Percentiles rank a stretch among this genome's conserved stretches.
Evolutionary conservation across 2,888 invertebrate genomes (phyloP).

Genomic region (Pseudanteris insignis): DNA sequence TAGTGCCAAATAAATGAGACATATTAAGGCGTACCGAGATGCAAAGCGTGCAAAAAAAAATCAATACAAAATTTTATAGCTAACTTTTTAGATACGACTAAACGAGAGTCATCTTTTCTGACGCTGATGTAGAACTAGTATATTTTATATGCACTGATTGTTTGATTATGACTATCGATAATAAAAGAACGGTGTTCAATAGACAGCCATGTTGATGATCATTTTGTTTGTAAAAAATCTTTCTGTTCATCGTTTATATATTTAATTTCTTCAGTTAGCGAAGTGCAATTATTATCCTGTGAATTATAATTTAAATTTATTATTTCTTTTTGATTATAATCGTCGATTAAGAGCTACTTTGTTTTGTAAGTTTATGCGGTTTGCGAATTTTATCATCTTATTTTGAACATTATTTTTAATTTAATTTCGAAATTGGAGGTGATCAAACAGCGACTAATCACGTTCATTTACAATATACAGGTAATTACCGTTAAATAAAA

Average conservation of each 20-base stretch:
- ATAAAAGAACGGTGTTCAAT: conserved; percentile 66
- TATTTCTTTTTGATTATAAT: conserved; percentile 3
- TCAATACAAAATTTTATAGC: conserved; percentile 61
- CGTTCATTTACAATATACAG: conserved; percentile 52
- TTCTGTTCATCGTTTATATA: background rate
- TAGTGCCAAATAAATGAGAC: conserved; percentile 66
- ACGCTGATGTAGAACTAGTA: conserved; percentile 66
- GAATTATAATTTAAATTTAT: background rate
- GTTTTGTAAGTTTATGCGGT: conserved; percentile 1
- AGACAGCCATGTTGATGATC: conserved; percentile 47
- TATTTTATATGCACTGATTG: conserved; percentile 67
- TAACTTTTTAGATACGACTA: conserved; percentile 60
- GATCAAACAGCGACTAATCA: conserved; percentile 14
- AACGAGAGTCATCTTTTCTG: conserved; percentile 60
- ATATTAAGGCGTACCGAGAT: conserved; percentile 40
- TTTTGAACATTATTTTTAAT: conserved; percentile 1
- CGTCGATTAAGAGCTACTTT: conserved; percentile 2
- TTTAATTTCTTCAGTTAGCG: conserved; percentile 1
- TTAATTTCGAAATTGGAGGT: too few relatives aligned
- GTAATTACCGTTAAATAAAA: conserved; percentile 58
- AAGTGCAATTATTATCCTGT: conserved; percentile 1
- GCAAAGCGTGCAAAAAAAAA: conserved; percentile 22
- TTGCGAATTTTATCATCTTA: conserved; percentile 11
- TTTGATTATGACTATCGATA: conserved; percentile 66
- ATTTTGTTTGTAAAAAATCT: conserved; percentile 8